Base-by-base conservation (phyloP, 2,888 invertebrate species). In the Lasiommata megera region DNA sequence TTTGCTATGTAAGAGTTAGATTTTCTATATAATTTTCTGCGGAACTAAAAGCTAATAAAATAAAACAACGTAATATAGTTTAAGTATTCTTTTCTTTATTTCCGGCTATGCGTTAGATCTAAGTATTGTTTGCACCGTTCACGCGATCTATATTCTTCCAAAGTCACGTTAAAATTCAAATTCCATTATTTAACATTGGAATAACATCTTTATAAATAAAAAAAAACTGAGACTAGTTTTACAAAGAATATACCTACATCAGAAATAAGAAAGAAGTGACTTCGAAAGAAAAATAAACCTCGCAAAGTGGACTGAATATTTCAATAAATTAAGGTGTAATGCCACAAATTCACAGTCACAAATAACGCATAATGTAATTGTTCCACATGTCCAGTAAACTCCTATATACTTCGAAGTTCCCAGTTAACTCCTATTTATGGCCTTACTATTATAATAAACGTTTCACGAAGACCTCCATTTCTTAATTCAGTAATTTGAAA, bases 1-100 rank as follows among this genome's bases (percentile, higher is more conserved):
- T 28, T 28, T 7, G 28, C 28, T 28, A 28, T 28, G 28, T 28
- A 28, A 28, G 7, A 28, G 3, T 28, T 28, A 28, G 3, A 28
- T 31, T 31, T 9, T 31, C 9, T 7, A 31, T 34, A 1, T 34
- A 11, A 11, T 1, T 31, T 11, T 34, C 11, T 34, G 11, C 3
- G 34, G 11, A 11, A 1, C 11, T 34, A 11, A 31, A 31, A 31
- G 37, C 37, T 28, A n/a, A n/a, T 47, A 18, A 40, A 31, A 52
- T 52, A 31, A 52, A 52, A 41, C 41, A 31, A 17, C 9, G n/a
- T 17, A 34, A 40, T 40, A 52, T 52, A 52, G 38, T 57, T 60
- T 51, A 34, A n/a, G 53, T 54, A 56, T 51, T 52, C 34, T 54
- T 54, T 57, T 41, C 51, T 60, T 60, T 60, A 60, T 57, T 60